Percentiles rank a stretch among this genome's conserved stretches.
Evolutionary conservation across 2,888 invertebrate genomes (phyloP).

Genomic region (Agrilus biguttatus): DNA sequence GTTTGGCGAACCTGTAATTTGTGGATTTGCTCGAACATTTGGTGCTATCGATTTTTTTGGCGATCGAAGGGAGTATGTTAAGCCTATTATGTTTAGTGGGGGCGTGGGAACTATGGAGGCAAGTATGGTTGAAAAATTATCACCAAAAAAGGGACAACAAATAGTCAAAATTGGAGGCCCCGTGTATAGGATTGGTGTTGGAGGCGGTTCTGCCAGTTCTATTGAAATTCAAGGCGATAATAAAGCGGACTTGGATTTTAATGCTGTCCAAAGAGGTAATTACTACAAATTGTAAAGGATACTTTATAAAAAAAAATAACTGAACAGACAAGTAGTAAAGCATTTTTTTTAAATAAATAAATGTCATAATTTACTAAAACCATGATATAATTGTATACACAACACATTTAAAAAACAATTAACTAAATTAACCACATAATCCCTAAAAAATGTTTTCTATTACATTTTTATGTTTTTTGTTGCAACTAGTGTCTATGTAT

Average conservation of each 20-base stretch:
- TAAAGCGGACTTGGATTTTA: conserved; percentile 77
- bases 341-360: too few species aligned
- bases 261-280: conserved; percentile 81
- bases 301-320: too few species aligned
- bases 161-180: conserved; percentile 95
- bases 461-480: too few species aligned
- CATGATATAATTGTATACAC: too few species aligned
- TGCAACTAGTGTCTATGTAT: too few species aligned
- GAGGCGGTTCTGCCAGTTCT: conserved; percentile 96
- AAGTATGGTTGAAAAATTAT: conserved; percentile 61
- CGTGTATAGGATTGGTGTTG: conserved; percentile 94
- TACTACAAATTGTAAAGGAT: too few species aligned
- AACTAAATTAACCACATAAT: too few species aligned
- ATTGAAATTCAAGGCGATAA: conserved; percentile 88
- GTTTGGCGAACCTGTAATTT: conserved; percentile 91
- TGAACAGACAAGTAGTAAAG: too few species aligned
- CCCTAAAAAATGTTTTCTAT: too few species aligned
- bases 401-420: too few species aligned
- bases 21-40: conserved; percentile 84
- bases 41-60: conserved; percentile 51
- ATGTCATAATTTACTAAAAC: too few species aligned
- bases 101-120: conserved; percentile 87
- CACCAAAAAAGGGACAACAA: conserved; percentile 70
- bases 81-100: conserved; percentile 98
- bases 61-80: conserved; percentile 78